Conservation (phyloP, 2,888 invertebrate species). For the Trisateles emortualis region DNA sequence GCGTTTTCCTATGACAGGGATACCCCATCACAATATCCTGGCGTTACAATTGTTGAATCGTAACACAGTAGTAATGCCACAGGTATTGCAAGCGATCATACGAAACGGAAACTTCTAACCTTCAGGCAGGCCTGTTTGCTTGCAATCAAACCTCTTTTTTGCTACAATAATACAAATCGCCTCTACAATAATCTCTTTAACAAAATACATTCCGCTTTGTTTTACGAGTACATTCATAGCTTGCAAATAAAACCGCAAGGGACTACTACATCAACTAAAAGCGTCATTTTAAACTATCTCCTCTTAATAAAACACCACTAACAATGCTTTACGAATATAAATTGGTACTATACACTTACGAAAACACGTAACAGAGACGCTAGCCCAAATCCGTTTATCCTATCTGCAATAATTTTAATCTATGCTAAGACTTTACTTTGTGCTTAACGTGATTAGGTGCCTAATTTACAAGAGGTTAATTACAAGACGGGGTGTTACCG, state of each 20-base stretch:
- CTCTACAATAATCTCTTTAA: too few relatives aligned
- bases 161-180: too few relatives aligned
- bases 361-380: not conserved
- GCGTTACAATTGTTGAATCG: too few relatives aligned
- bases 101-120: too few relatives aligned
- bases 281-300: conserved; percentile 4
- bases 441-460: conserved; percentile 52
- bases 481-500: conserved; percentile 49
- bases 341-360: not conserved
- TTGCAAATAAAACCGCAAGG: not conserved
- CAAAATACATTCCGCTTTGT: not conserved
- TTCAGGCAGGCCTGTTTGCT: too few relatives aligned
- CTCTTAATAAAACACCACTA: conserved; percentile 13
- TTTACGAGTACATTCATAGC: conserved; percentile 12
- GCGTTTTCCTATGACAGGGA: too few relatives aligned
- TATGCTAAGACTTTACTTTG: conserved; percentile 40
- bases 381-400: conserved; percentile 6
- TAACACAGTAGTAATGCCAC: too few relatives aligned
- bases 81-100: too few relatives aligned
- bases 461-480: conserved; percentile 59
- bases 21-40: too few relatives aligned
- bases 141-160: too few relatives aligned
- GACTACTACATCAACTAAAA: conserved; percentile 3
- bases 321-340: conserved; percentile 7
- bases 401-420: conserved; percentile 39